Evolutionary conservation across 2,113 vertebrate genomes (phyloP).

Genomic region (Grammomys dolichurus): DNA sequence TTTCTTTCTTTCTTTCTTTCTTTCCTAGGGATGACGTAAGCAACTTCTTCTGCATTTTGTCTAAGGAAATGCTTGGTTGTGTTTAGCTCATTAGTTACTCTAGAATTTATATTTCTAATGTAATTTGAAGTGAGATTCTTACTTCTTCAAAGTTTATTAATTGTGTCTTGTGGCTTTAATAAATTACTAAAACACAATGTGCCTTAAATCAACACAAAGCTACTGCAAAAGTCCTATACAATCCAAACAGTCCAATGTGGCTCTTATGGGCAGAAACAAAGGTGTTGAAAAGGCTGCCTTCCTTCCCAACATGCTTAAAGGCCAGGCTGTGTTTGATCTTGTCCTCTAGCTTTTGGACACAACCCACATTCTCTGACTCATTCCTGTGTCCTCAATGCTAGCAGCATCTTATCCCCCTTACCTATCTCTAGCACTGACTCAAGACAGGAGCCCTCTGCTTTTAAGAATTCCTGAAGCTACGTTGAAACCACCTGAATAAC

Average conservation of each 20-base stretch:
- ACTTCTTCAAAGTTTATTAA: not conserved
- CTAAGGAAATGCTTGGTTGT: not conserved
- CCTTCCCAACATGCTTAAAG: not conserved
- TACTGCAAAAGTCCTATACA: not conserved
- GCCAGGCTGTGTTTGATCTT: not conserved
- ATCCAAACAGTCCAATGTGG: rapidly evolving
- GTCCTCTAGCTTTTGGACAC: not conserved
- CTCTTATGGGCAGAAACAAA: not conserved
- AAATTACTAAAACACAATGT: not conserved
- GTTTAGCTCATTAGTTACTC: not conserved
- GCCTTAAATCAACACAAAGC: not conserved
- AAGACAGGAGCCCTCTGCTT: not conserved
- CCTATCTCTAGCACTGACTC: not conserved
- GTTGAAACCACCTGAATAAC: rapidly evolving
- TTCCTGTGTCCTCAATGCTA: not conserved
- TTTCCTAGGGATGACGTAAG: not conserved
- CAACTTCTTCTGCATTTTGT: not conserved
- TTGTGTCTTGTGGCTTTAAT: not conserved
- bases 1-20: not conserved
- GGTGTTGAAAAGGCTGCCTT: rapidly evolving
- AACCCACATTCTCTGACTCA: rapidly evolving
- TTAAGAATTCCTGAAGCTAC: not conserved
- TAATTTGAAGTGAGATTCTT: not conserved
- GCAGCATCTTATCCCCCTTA: not conserved
- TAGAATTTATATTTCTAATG: not conserved